phyloP scores from a whole-genome alignment of 2,797 vertebrate species.

The Microchirus variegatus region DNA sequence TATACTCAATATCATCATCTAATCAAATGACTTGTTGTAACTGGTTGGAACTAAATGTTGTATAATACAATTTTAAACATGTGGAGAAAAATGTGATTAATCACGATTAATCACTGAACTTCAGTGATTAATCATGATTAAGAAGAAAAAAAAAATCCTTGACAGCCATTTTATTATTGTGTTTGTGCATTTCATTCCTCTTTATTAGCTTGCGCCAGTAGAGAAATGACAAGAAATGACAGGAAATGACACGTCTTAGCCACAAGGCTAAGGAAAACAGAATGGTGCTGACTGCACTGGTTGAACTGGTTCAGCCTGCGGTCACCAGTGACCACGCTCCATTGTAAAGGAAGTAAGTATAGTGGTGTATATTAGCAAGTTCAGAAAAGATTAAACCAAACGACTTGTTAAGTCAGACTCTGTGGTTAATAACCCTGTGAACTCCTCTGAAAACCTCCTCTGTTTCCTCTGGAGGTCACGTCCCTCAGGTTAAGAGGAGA shows the following conservation, averaged over 20 bases:
- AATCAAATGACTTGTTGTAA: no score
- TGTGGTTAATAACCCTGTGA: constrained; percentile 35
- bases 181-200: not conserved
- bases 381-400: no score
- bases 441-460: constrained; percentile 36
- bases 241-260: not conserved
- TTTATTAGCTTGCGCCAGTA: not conserved
- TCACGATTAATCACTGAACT: no score
- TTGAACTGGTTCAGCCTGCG: constrained; percentile 7
- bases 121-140: not conserved
- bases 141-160: not conserved
- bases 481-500: constrained; percentile 46
- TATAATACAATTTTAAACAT: no score
- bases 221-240: constrained; percentile 4
- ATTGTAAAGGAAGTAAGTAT: no score
- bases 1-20: no score
- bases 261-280: not conserved
- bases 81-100: no score
- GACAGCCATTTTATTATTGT: not conserved
- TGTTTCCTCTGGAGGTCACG: constrained; percentile 25
- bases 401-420: no score
- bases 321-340: constrained; percentile 11
- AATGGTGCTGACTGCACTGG: constrained; percentile 1
- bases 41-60: no score
- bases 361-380: no score